Percentiles rank a stretch among this genome's conserved stretches.
phyloP scores from a whole-genome alignment of 2,113 vertebrate species.

The Orientallactaga bullata region DNA sequence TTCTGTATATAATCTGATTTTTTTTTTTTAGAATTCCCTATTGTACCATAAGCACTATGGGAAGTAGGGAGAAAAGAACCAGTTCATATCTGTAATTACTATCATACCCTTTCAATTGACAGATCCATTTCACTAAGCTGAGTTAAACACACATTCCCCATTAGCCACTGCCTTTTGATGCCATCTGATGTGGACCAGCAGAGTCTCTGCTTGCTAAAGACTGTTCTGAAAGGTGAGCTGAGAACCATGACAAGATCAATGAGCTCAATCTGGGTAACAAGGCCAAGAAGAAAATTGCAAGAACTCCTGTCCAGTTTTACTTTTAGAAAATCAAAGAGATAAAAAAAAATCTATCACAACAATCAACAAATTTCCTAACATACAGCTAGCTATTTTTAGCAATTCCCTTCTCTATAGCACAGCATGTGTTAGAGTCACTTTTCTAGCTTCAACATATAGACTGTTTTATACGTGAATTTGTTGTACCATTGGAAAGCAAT shows the following conservation, averaged over 20 bases:
- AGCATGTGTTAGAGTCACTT: background rate
- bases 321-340: slow-evolving; percentile 57
- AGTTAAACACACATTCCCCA: background rate
- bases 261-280: slow-evolving; percentile 39
- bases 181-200: background rate
- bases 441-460: background rate
- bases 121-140: background rate
- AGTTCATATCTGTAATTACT: background rate
- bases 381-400: slow-evolving; percentile 14
- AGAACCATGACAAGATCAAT: slow-evolving; percentile 13
- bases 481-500: slow-evolving; percentile 13
- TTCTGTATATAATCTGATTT: slow-evolving; percentile 41
- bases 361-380: slow-evolving; percentile 37
- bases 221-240: slow-evolving; percentile 23
- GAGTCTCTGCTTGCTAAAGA: background rate
- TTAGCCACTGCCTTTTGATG: background rate
- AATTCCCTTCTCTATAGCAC: background rate
- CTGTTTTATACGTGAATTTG: slow-evolving; percentile 13
- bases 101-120: background rate
- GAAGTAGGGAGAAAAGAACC: background rate
- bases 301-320: background rate
- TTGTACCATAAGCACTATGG: background rate
- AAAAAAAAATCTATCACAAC: background rate
- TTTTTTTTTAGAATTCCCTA: background rate
- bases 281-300: slow-evolving; percentile 55